phyloP scores from a whole-genome alignment of 2,113 vertebrate genomes.

The Nesogale talazaci region DNA sequence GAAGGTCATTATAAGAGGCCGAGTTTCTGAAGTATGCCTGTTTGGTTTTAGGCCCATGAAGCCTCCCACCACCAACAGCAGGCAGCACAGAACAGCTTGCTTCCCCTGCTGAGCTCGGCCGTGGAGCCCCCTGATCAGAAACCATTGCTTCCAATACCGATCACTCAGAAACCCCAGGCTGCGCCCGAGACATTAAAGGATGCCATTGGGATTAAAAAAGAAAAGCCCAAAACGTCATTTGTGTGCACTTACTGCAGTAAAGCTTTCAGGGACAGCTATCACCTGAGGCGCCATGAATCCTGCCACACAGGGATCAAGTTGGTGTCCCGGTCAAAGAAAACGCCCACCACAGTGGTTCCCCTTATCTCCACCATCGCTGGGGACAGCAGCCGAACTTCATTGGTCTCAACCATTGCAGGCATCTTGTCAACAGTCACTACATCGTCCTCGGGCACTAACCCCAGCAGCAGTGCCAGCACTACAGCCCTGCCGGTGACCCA shows the following conservation, averaged over 20 bases:
- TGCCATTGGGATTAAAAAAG: conserved; percentile 95
- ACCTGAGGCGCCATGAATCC: conserved; percentile 97
- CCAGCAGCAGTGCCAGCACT: conserved; percentile 87
- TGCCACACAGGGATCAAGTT: conserved; percentile 99
- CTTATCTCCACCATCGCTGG: conserved; percentile 96
- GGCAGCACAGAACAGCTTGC: conserved; percentile 95
- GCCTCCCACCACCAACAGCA: conserved; percentile 98
- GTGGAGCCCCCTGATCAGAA: conserved; percentile 97
- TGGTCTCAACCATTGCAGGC: conserved; percentile 96
- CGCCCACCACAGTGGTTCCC: conserved; percentile 93
- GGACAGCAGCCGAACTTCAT: conserved; percentile 92
- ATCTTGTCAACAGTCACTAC: conserved; percentile 96
- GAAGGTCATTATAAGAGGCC: conserved; percentile 62
- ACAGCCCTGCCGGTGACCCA: conserved; percentile 89
- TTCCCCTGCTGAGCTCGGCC: conserved; percentile 95
- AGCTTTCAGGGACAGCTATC: conserved; percentile 99
- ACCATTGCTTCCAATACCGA: conserved; percentile 94
- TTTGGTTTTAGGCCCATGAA: conserved; percentile 95
- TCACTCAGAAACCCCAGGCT: conserved; percentile 96
- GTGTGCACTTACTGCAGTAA: conserved; percentile 99
- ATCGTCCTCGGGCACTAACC: conserved; percentile 93
- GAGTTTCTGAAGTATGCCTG: conserved; percentile 85
- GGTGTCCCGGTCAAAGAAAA: conserved; percentile 98
- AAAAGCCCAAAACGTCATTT: conserved; percentile 98
- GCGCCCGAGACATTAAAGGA: conserved; percentile 96